Percentiles rank a stretch among this genome's conserved stretches.
These are phyloP conservation scores for Tinamus major DNA, from an alignment of 2,797 vertebrate species.

Conservation along the genomic window DNA sequence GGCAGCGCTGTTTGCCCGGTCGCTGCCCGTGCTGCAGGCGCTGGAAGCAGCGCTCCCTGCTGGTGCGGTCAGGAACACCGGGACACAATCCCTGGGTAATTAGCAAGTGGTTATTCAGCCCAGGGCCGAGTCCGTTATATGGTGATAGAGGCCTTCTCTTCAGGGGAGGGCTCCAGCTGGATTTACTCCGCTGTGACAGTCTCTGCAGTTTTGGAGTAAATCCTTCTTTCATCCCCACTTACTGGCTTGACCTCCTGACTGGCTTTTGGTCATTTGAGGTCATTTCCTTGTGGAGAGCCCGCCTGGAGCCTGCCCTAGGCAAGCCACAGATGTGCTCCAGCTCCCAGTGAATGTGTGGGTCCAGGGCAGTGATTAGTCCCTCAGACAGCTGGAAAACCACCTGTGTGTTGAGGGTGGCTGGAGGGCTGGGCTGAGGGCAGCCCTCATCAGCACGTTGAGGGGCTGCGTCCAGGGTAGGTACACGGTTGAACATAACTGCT, in stretches of 20 bases:
- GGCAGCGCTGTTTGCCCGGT: not conserved
- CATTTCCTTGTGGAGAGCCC: not conserved
- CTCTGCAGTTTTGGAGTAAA: not conserved
- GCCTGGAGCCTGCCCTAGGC: not conserved
- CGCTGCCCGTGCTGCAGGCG: not conserved
- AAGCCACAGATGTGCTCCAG: not conserved
- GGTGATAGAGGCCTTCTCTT: not conserved
- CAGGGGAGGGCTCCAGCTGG: not conserved
- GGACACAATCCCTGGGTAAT: rapidly evolving
- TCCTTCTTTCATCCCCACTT: not conserved
- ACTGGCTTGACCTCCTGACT: not conserved
- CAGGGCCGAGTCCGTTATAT: not conserved
- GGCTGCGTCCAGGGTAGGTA: not conserved
- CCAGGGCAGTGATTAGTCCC: not conserved
- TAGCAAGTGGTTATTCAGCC: not conserved
- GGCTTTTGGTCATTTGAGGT: not conserved
- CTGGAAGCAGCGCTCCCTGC: not conserved
- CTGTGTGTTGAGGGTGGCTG: not conserved
- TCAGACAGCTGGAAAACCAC: not conserved
- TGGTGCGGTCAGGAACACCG: not conserved
- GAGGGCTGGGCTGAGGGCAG: not conserved
- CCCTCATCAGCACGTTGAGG: not conserved
- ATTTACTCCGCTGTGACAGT: not conserved
- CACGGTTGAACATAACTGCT: not conserved
- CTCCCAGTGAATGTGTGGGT: not conserved